Conservation (phyloP, 2,113 vertebrate genomes). For the Galemys pyrenaicus region DNA sequence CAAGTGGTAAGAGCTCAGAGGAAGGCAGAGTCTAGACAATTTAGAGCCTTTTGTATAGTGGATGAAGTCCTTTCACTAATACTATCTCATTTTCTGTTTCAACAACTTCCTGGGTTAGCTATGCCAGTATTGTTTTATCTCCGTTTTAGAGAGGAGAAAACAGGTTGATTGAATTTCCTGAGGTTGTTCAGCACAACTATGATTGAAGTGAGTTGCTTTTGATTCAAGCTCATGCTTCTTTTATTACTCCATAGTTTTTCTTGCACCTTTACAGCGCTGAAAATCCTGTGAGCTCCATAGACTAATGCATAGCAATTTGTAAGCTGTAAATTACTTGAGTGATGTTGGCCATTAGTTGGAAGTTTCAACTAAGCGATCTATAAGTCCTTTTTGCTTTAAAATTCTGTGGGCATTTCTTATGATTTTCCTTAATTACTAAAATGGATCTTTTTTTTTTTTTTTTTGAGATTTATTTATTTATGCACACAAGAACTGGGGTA, state of each 20-base stretch:
- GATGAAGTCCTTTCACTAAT: constrained; percentile 1
- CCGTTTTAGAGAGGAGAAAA: constrained; percentile 44
- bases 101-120: neutral
- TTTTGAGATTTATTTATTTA: no score
- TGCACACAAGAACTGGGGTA: no score
- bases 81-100: constrained; percentile 25
- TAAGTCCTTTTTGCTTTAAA: neutral
- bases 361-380: neutral
- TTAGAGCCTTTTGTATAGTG: neutral
- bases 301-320: neutral
- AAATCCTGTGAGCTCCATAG: neutral
- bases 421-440: neutral
- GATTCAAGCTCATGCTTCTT: neutral
- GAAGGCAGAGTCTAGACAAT: neutral
- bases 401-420: neutral
- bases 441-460: neutral
- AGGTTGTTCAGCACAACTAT: neutral
- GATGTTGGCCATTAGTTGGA: neutral
- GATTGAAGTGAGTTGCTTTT: neutral
- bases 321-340: neutral
- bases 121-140: constrained; percentile 29
- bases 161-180: constrained; percentile 30
- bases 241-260: neutral
- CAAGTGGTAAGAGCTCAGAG: neutral
- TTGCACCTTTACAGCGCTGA: neutral